Conservation (phyloP, 2,797 vertebrate species). For the Pachyuromys duprasi region DNA sequence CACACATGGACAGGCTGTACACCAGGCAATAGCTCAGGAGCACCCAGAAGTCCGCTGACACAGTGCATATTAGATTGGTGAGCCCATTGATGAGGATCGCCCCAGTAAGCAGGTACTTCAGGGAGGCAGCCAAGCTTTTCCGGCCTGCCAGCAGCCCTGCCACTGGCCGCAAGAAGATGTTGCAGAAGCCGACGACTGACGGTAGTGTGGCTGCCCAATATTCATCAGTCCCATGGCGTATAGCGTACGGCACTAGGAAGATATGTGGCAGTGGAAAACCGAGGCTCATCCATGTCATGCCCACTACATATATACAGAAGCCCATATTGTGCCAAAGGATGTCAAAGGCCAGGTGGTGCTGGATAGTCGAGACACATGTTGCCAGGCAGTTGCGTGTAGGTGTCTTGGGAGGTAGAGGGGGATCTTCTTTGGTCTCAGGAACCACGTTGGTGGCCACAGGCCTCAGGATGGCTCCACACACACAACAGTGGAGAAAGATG, state of each 20-base stretch:
- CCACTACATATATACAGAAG: conserved; percentile 90
- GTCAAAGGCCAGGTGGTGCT: conserved; percentile 94
- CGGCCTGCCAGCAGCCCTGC: conserved; percentile 90
- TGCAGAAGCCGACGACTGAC: conserved; percentile 93
- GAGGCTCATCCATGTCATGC: conserved; percentile 94
- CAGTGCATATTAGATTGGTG: conserved; percentile 93
- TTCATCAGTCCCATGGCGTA: conserved; percentile 88
- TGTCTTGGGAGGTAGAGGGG: conserved; percentile 43
- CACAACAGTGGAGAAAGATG: conserved; percentile 94
- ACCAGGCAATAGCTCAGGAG: conserved; percentile 90
- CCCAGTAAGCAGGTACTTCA: conserved; percentile 91
- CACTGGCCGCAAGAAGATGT: conserved; percentile 93
- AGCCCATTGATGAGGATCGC: conserved; percentile 92
- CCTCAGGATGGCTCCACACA: conserved; percentile 95
- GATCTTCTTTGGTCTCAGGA: background rate
- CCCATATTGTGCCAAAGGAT: conserved; percentile 90
- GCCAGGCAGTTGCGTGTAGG: background rate
- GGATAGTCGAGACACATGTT: conserved; percentile 79
- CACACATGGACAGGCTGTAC: conserved; percentile 94
- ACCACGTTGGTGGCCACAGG: conserved; percentile 86
- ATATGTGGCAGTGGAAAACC: conserved; percentile 93
- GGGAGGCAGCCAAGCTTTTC: conserved; percentile 89
- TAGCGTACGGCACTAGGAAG: conserved; percentile 95
- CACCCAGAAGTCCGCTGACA: conserved; percentile 87
- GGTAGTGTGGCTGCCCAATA: conserved; percentile 91